Base-by-base conservation (phyloP, 2,113 vertebrate species). In the Chascanopsetta lugubris region DNA sequence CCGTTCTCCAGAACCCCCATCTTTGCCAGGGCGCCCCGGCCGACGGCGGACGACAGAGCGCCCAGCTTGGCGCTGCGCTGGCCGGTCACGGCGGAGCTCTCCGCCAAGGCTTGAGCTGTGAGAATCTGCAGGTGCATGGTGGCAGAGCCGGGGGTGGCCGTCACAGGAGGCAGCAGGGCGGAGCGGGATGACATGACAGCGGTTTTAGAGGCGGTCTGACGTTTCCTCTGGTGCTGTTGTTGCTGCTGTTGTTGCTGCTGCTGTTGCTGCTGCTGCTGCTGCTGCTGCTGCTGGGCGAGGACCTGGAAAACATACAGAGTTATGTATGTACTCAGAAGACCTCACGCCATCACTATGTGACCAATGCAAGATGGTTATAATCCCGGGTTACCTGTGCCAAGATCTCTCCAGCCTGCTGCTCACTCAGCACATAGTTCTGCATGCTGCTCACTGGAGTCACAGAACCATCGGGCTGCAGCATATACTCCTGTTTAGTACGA, bases 61-160 rank as follows among this genome's bases (percentile, higher is more conserved):
- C 83, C 82, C 22, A 89, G 68, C 53, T 86, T 90, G 59, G 83
- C 77, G 42, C 85, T 84, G 0, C 73, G 84, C 40, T 80, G 79
- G 25, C 62, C 40, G 2, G 60, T 42, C 5, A 45, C 21, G 22
- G 59, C 49, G 29, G 89, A 86, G 45, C 80, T 80, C 21, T 92
- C 91, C 0, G 91, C 92, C 61, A 92, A 75, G 2, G 91, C 91
- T 62, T 93, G 90, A 65, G 92, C 92, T 0, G 91, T 91, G 56
- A 92, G 92, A 56, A 93, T 92, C 85, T 93, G 92, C 30, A 93
- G 89, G 60, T 91, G 92, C 80, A 93, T 91, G 64, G 92, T 93
- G 53, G 92, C 93, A 0, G 92, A 91, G 45, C 88, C 91, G 0
- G 91, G 84, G 36, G 82, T 30, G 0, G 91, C 55, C 0, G 86